A percentile compares a stretch with the other conserved stretches of the same genome.
phyloP scores from a whole-genome alignment of 2,113 vertebrate genomes.

The Peucedramus taeniatus region DNA sequence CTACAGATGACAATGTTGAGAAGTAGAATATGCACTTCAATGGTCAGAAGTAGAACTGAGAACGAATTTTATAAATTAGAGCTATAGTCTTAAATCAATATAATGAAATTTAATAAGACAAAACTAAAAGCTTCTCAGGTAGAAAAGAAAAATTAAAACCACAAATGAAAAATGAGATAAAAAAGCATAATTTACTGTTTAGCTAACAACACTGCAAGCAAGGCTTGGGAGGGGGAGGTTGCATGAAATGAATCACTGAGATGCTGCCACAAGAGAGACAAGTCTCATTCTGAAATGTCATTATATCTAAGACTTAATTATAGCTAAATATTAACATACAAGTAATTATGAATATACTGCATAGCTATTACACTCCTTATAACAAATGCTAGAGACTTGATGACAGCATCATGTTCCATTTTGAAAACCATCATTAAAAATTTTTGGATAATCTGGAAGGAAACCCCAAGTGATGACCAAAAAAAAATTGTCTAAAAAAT shows the following conservation, averaged over 20 bases:
- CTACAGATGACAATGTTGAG: neutral
- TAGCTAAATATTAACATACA: neutral
- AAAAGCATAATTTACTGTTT: neutral
- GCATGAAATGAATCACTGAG: neutral
- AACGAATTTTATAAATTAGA: neutral
- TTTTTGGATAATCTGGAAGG: neutral
- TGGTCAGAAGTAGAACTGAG: neutral
- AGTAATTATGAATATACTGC: neutral
- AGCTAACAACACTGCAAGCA: neutral
- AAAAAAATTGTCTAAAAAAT: neutral
- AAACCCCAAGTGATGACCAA: neutral
- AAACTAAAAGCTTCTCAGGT: neutral
- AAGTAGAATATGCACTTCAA: neutral
- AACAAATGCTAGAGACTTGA: neutral
- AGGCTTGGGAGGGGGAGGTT: neutral
- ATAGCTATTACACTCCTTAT: neutral
- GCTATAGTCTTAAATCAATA: neutral
- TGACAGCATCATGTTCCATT: neutral
- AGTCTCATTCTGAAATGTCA: neutral
- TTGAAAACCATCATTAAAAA: neutral
- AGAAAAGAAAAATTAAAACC: neutral
- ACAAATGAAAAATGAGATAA: neutral
- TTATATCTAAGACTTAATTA: neutral
- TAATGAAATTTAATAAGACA: neutral
- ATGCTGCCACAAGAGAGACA: neutral